phyloP scores from a whole-genome alignment of 2,888 invertebrate genomes.

The Chloroclysta siterata region DNA sequence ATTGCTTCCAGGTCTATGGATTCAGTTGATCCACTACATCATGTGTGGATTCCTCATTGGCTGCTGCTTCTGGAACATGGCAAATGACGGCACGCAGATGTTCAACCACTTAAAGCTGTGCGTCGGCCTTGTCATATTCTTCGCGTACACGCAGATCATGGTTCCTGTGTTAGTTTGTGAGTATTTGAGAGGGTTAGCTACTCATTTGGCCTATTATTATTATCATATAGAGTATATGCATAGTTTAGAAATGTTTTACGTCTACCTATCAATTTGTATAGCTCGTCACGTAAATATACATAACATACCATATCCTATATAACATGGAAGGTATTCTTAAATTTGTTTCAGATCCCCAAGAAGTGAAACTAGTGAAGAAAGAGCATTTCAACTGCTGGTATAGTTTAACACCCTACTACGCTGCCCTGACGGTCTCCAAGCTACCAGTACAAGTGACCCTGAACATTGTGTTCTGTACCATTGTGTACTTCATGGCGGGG shows the following conservation, averaged over 20 bases:
- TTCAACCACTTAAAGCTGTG: constrained; percentile 89
- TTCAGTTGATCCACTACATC: constrained; percentile 86
- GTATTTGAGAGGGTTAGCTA: constrained; percentile 56
- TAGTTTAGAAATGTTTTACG: too few relatives aligned
- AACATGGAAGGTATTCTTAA: neutral
- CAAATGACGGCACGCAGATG: constrained; percentile 87
- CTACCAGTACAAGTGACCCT: constrained; percentile 85
- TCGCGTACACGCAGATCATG: constrained; percentile 88
- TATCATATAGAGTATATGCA: too few relatives aligned
- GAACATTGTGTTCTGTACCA: constrained; percentile 85
- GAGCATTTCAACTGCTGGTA: constrained; percentile 90
- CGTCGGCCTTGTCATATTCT: constrained; percentile 87
- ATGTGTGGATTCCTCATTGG: constrained; percentile 85
- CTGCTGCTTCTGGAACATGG: constrained; percentile 86
- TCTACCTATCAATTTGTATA: too few relatives aligned
- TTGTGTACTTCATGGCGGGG: constrained; percentile 88
- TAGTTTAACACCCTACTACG: constrained; percentile 86
- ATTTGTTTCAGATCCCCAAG: constrained; percentile 84
- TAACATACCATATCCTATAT: too few relatives aligned
- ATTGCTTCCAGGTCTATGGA: constrained; percentile 75
- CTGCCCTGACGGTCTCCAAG: constrained; percentile 86
- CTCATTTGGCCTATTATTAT: neutral
- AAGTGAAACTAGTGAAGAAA: constrained; percentile 88
- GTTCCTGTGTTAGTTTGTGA: constrained; percentile 88
- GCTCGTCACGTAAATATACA: too few relatives aligned